Percentiles rank a stretch among this genome's conserved stretches.
Conservation (phyloP, 2,113 vertebrate species). For the Mesocricetus auratus region DNA sequence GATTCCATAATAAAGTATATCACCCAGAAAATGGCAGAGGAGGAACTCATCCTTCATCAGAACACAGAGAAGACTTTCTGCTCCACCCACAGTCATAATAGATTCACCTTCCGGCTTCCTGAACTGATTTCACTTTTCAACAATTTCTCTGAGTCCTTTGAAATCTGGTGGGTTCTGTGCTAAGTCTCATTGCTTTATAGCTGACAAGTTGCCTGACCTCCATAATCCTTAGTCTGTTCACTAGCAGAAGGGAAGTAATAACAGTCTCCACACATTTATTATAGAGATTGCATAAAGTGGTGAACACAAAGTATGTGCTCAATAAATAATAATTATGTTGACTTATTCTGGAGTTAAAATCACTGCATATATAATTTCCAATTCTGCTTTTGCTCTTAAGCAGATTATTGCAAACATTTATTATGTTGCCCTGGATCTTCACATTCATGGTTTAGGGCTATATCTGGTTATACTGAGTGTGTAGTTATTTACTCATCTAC, state of each 20-base stretch:
- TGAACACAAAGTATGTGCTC: constrained; percentile 10
- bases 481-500: constrained; percentile 4
- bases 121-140: background rate
- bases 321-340: constrained; percentile 62
- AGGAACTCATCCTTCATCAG: background rate
- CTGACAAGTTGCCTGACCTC: background rate
- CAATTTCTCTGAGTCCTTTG: background rate
- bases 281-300: background rate
- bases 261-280: constrained; percentile 19
- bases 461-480: constrained; percentile 38
- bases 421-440: background rate
- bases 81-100: background rate
- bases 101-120: background rate
- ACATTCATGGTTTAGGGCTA: background rate
- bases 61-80: background rate
- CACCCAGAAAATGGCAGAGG: background rate
- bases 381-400: constrained; percentile 48
- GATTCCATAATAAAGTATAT: background rate
- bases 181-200: constrained; percentile 16
- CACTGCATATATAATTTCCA: background rate
- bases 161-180: background rate
- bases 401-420: constrained; percentile 37
- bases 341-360: constrained; percentile 25
- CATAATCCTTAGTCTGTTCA: background rate
- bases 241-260: constrained; percentile 21